Evolutionary conservation across 2,113 vertebrate genomes (phyloP).

Genomic region (Bucco capensis): DNA sequence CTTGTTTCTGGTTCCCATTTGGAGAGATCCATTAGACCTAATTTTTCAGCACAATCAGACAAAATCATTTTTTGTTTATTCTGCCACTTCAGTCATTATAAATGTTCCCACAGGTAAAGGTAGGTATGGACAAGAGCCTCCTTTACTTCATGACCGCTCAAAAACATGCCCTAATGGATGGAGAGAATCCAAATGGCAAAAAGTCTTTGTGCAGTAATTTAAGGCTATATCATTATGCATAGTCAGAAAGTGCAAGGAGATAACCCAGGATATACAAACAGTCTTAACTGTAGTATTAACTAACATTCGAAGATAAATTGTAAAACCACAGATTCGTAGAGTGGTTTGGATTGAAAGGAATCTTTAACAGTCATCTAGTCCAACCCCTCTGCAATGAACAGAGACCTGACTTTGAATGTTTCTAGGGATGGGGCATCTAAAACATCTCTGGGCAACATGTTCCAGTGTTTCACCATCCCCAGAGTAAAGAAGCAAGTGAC

Average conservation of each 20-base stretch:
- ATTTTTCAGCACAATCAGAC: neutral
- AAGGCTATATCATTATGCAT: neutral
- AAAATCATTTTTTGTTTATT: neutral
- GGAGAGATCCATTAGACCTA: neutral
- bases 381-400: no score
- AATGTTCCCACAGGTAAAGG: neutral
- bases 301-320: neutral
- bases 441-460: no score
- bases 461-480: no score
- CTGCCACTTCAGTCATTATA: neutral
- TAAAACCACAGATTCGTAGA: neutral
- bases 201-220: neutral
- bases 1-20: neutral
- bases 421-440: no score
- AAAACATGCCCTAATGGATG: neutral
- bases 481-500: no score
- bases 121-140: neutral
- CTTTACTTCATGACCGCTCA: neutral
- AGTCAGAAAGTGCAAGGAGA: neutral
- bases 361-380: no score
- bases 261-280: neutral
- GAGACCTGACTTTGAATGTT: no score
- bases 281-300: neutral
- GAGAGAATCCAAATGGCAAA: neutral
- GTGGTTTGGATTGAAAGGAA: no score